Evolutionary conservation across 1,140 invertebrate genomes (phyloP).

Genomic region (Ylistrum balloti): DNA sequence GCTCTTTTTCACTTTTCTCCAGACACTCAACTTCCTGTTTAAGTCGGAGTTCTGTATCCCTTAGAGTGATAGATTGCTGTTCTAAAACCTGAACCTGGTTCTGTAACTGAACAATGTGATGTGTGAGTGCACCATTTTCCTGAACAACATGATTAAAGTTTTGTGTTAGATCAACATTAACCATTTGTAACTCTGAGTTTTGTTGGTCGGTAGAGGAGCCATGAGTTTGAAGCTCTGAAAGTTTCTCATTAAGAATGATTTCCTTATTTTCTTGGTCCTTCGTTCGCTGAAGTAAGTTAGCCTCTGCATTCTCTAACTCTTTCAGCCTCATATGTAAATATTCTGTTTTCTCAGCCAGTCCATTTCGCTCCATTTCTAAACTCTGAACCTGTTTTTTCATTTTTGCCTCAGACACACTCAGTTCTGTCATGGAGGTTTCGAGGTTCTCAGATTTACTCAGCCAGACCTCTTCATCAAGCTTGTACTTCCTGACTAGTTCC

Average conservation of each 20-base stretch:
- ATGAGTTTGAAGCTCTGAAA: slow-evolving; percentile 71
- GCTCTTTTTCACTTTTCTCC: slow-evolving; percentile 68
- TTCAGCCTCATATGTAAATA: slow-evolving; percentile 73
- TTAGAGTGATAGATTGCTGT: slow-evolving; percentile 66
- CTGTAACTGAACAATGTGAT: slow-evolving; percentile 70
- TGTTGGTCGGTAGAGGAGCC: slow-evolving; percentile 73
- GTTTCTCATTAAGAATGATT: slow-evolving; percentile 67
- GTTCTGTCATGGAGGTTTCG: slow-evolving; percentile 73
- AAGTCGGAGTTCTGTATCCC: slow-evolving; percentile 69
- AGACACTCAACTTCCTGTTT: slow-evolving; percentile 71
- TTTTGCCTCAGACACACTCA: slow-evolving; percentile 71
- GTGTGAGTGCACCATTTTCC: slow-evolving; percentile 72
- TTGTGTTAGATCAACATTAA: slow-evolving; percentile 74
- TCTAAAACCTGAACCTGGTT: slow-evolving; percentile 71
- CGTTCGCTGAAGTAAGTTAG: slow-evolving; percentile 68
- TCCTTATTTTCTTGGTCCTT: slow-evolving; percentile 77
- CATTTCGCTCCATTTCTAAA: slow-evolving; percentile 74
- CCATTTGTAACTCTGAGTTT: slow-evolving; percentile 73
- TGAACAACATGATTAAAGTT: slow-evolving; percentile 72
- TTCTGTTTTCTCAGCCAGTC: slow-evolving; percentile 71
- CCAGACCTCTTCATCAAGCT: slow-evolving; percentile 76
- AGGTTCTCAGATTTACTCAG: slow-evolving; percentile 74
- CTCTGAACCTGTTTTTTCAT: slow-evolving; percentile 73
- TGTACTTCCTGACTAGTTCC: slow-evolving; percentile 74
- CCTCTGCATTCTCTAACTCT: slow-evolving; percentile 76